phyloP scores from a whole-genome alignment of 2,888 invertebrate species.

The Drosophila suboccidentalis region DNA sequence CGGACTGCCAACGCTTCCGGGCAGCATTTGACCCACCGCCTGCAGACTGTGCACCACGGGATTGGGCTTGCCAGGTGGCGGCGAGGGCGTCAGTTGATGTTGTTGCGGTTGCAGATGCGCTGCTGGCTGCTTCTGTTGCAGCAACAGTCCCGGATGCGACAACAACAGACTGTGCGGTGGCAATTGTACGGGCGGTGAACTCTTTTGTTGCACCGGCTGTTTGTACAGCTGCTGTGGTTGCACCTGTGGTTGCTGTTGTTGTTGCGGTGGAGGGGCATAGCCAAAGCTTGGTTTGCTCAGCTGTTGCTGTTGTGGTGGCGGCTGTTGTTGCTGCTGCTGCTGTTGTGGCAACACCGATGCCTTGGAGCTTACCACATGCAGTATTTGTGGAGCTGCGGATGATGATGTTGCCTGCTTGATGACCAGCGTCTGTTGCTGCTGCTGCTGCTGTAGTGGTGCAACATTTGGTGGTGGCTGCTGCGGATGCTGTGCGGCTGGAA shows the following conservation, averaged over 20 bases:
- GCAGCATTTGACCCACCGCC: slow-evolving; percentile 83
- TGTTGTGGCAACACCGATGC: slow-evolving; percentile 63
- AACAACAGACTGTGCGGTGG: slow-evolving; percentile 79
- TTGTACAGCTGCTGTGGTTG: slow-evolving; percentile 77
- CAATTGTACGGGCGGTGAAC: slow-evolving; percentile 62
- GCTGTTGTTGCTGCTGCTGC: slow-evolving; percentile 53
- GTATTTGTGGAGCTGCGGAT: slow-evolving; percentile 67
- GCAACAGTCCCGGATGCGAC: slow-evolving; percentile 74
- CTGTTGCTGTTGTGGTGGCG: slow-evolving; percentile 52
- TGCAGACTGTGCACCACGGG: slow-evolving; percentile 82
- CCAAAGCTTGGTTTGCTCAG: slow-evolving; percentile 59
- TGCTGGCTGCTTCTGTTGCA: slow-evolving; percentile 75
- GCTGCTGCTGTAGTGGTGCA: slow-evolving; percentile 60
- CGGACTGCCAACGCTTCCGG: slow-evolving; percentile 87
- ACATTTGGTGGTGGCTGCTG: slow-evolving; percentile 49
- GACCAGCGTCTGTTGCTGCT: slow-evolving; percentile 77
- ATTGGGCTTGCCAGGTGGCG: slow-evolving; percentile 81
- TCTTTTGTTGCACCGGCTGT: slow-evolving; percentile 71
- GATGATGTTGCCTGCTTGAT: slow-evolving; percentile 77
- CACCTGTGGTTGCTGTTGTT: slow-evolving; percentile 32
- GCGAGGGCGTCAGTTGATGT: slow-evolving; percentile 79
- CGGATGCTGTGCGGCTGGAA: slow-evolving; percentile 58
- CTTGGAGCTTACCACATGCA: slow-evolving; percentile 83
- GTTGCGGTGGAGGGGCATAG: slow-evolving; percentile 58
- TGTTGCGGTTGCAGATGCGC: slow-evolving; percentile 82